Base-by-base conservation (phyloP, 1,140 invertebrate genomes). In the Argopecten irradians region DNA sequence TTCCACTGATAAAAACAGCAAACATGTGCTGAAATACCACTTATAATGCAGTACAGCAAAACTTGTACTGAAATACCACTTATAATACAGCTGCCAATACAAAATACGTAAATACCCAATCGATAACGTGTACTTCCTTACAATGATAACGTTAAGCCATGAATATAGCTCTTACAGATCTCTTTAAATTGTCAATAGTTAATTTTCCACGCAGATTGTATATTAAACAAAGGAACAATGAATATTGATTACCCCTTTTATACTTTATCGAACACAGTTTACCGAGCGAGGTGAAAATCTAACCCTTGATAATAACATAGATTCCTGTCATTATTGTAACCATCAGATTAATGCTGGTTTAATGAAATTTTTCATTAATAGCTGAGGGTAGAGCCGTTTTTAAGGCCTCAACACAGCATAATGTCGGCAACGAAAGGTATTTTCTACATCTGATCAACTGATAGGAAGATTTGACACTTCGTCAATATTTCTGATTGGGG, bases 131-230 rank as follows among this genome's bases (percentile, higher is more conserved):
- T 71, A 71, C 55, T 71, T 71, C 55, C 55, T 71, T 71, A 28
- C 55, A 3, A 28, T 11, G 28, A 22, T 16, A 71, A 71, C 28
- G 55, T 71, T 28, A 71, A 28, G 55, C 55, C 1, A 28, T 71
- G n/a, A 71, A 71, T 71, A 71, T 71, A n/a, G n/a, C n/a, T n/a
- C 22, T 8, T 71, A 71, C 28, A 71, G 14, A n/a, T 71, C 55
- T 71, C 55, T 71, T 71, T 71, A 71, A 71, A 71, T 71, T 71
- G 55, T 71, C 55, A 71, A 71, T 71, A 71, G 55, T 71, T 71
- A 71, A 71, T 71, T 71, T 71, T 71, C 55, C 55, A 71, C 22
- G 55, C 55, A 71, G 55, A 71, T 71, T 71, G 55, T 71, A 71
- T 22, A 71, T 71, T 71, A 71, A 71, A 71, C 55, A 71, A 71